These are phyloP conservation scores for Plebejus melissa DNA, from an alignment of 2,888 invertebrate species.

Conservation along the genomic window DNA sequence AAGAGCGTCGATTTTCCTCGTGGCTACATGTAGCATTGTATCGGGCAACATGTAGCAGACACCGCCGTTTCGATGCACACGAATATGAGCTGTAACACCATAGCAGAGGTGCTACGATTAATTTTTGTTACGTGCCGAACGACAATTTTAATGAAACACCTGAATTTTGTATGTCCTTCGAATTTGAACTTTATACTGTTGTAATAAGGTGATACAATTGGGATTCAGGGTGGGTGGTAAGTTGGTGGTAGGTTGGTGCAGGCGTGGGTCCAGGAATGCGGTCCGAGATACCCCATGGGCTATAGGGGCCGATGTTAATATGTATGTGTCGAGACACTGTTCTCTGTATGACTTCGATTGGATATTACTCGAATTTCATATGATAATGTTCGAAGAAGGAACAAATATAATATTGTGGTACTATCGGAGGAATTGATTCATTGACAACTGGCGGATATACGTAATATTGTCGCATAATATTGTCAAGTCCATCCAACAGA, in stretches of 20 bases:
- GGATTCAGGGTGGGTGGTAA: conserved; percentile 34
- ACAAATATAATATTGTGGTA: not conserved
- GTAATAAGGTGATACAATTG: conserved; percentile 21
- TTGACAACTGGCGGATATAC: not conserved
- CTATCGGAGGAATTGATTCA: not conserved
- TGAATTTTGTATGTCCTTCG: conserved; percentile 15
- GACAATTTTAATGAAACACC: conserved; percentile 36
- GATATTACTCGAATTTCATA: conserved; percentile 6
- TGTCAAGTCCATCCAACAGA: no score
- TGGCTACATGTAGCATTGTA: conserved; percentile 21
- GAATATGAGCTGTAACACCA: conserved; percentile 36
- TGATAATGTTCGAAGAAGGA: not conserved
- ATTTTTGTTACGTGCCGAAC: conserved; percentile 34
- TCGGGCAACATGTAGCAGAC: conserved; percentile 35
- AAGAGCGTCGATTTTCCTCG: conserved; percentile 27
- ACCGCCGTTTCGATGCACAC: conserved; percentile 33
- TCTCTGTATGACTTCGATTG: conserved; percentile 1
- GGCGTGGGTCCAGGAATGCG: conserved; percentile 66
- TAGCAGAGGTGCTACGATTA: conserved; percentile 33
- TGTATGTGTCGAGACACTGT: conserved; percentile 16
- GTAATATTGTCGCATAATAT: no score
- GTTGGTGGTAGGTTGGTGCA: conserved; percentile 44
- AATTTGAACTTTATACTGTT: conserved; percentile 41
- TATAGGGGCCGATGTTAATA: conserved; percentile 53
- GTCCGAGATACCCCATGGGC: conserved; percentile 71